Conservation (phyloP, 2,113 vertebrate genomes). For the Pachycephala philippinensis region DNA sequence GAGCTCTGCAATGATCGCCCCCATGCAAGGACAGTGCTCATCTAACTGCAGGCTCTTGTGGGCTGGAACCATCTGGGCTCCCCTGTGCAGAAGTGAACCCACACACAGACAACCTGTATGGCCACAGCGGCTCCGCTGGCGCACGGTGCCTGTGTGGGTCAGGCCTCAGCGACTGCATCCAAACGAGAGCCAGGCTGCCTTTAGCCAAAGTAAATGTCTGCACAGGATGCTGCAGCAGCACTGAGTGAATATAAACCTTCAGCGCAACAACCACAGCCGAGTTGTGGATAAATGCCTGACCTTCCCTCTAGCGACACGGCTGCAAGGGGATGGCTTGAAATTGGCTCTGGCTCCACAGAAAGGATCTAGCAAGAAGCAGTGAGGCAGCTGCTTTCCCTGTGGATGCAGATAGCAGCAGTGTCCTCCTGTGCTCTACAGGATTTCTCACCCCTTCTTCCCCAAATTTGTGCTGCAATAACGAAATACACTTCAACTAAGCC, state of each 20-base stretch:
- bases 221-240: neutral
- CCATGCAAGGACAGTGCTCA: neutral
- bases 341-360: neutral
- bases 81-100: neutral
- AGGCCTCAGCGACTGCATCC: neutral
- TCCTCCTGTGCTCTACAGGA: neutral
- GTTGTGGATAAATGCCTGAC: neutral
- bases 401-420: neutral
- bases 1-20: neutral
- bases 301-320: neutral
- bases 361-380: neutral
- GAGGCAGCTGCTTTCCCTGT: neutral
- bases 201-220: slow-evolving; percentile 36
- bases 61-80: neutral
- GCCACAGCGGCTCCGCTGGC: fast-evolving
- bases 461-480: fast-evolving
- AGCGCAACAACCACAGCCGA: fast-evolving
- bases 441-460: neutral
- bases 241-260: neutral
- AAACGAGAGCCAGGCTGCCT: neutral
- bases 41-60: neutral
- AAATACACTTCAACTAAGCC: neutral
- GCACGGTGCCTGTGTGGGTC: fast-evolving
- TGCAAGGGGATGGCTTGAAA: neutral
- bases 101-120: neutral